A percentile compares a stretch with the other conserved stretches of the same genome.
Conservation (phyloP, 1,140 invertebrate species). For the Macrosteles quadrilineatus region DNA sequence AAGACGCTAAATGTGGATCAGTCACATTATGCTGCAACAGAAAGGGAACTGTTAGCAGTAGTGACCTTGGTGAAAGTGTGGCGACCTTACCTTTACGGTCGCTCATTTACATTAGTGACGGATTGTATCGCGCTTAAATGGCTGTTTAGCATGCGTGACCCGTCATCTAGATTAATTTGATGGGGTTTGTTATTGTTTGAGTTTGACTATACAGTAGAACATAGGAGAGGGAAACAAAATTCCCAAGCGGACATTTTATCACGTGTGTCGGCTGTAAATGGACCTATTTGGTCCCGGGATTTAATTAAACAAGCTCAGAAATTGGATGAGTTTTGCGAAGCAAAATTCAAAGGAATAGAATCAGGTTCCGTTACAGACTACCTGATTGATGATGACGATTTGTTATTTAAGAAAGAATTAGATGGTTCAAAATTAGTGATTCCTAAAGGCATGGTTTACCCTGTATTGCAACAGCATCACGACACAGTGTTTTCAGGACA, state of each 20-base stretch:
- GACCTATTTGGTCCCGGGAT: background rate
- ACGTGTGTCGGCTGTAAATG: background rate
- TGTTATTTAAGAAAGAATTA: too few relatives aligned
- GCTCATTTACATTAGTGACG: conserved; percentile 11
- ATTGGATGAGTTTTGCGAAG: background rate
- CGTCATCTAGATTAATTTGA: background rate
- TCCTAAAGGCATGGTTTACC: background rate
- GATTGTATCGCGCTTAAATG: background rate
- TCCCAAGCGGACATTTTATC: background rate
- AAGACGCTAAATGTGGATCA: conserved; percentile 44
- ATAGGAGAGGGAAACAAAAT: background rate
- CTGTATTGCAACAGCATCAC: background rate
- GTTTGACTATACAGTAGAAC: background rate
- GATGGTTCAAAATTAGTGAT: background rate
- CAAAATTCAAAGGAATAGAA: background rate
- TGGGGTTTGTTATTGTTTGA: background rate
- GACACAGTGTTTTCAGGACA: conserved; percentile 4
- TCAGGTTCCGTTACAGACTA: background rate
- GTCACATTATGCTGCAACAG: background rate
- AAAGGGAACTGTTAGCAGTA: background rate
- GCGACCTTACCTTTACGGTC: conserved; percentile 9
- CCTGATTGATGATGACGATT: background rate
- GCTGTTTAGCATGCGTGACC: background rate
- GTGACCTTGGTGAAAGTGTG: background rate
- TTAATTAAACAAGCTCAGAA: background rate